Base-by-base conservation (phyloP, 1,140 invertebrate genomes). In the Brachionus rotundiformis region DNA sequence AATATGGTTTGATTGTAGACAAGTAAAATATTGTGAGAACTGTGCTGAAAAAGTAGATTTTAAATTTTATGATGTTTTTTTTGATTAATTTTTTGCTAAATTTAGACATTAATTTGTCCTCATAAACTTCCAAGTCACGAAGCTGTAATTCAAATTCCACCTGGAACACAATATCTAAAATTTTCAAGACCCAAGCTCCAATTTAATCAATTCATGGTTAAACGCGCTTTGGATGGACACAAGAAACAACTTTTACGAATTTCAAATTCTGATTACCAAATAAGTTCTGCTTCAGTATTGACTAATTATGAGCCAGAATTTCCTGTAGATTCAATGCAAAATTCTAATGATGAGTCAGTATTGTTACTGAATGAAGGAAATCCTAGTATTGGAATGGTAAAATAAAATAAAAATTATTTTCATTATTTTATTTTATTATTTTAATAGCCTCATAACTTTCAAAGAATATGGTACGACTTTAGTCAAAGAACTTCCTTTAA, bases 191-290 rank as follows among this genome's bases (percentile, higher is more conserved):
- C 76, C 13, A 54, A 79, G 23, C 47, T 79, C 0, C 76, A 63
- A 79, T 79, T 36, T 29, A 79, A 63, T 63, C 76, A 79, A 63
- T 59, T 63, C 29, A 79, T 79, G 44, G 76, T 79, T 10, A 79
- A 79, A 36, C 47, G 59, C 8, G 76, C 76, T 54, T 36, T 79
- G 1, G 76, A 79, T 33, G 23, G 10, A 23, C 76, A 79, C 10
- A 54, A 63, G 25, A 54, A 63, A 59, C 76, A 79, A 73, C 39
- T 73, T 13, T 8, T 44, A 7, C 36, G 68, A 44, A 47, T 73
- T 44, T 73, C 68, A 25, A 73, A 73, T 44, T 41, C 68, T 11
- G 68, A 73, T 41, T 73, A 44, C 27, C 68, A 73, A 73, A 44
- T 44, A 10, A 25, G 36, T 8, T 25, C n/a, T 8, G 10, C 27